Base-by-base conservation (phyloP, 2,797 vertebrate species). In the Ptychobarbus kaznakovi region DNA sequence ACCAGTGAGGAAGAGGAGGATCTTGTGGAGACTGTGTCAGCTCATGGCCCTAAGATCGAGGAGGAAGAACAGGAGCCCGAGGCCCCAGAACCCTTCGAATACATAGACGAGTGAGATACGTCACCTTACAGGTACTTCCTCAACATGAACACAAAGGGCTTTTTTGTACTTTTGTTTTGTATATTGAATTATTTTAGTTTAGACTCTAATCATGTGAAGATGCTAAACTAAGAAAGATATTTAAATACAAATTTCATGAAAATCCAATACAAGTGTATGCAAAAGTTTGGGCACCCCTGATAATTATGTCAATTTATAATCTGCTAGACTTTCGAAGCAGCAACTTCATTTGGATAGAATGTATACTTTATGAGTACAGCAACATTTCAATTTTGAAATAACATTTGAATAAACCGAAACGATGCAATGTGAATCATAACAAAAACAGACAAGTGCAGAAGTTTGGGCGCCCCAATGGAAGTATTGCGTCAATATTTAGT, bases 11-110 rank as follows among this genome's bases (percentile, higher is more conserved):
- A 99, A 81, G 95, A 95, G 75, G 98, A 99, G 91, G 98, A 99
- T 91, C 96, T 99, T 49, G 98, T 99, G 86, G 98, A 99, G 93
- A 97, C 98, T 0, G 98, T 99, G 89, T 98, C 97, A 0, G 98
- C 98, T 85, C 98, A 99, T 0, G 98, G 98, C 83, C 98, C 98
- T 0, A 99, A 99, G 92, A 99, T 99, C 0, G 98, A 99, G 89
- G 98, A 99, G 88, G 98, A 99, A 65, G 98, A 99, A 84, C 97
- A 99, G 92, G 98, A 99, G 90, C 98, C 97, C 0, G 98, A 99
- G 89, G 96, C 98, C 1, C 98, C 98, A 0, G 98, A 99, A 91
- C 97, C 98, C 9, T 99, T 99, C 3, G 98, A 99, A 91, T 99
- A 99, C 93, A 97, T 97, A 13, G 98, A 99, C 51, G 98, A 99